Evolutionary conservation across 2,797 vertebrate genomes (phyloP).

Genomic region (Cuculus canorus): DNA sequence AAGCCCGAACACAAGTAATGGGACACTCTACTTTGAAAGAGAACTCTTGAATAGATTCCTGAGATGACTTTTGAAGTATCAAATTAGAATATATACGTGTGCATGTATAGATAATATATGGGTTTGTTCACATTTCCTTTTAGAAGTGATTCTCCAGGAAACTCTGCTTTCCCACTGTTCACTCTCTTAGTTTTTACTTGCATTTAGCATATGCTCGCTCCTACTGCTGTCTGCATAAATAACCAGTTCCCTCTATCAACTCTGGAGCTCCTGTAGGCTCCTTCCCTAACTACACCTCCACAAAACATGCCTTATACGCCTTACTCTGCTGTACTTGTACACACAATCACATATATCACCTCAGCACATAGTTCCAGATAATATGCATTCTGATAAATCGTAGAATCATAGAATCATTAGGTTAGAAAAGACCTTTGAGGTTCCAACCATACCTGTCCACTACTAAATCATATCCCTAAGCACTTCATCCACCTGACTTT

Average conservation of each 20-base stretch:
- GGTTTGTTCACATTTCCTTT: neutral
- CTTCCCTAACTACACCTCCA: neutral
- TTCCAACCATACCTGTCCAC: too few species aligned
- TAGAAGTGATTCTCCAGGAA: neutral
- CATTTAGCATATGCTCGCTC: neutral
- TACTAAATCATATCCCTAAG: too few species aligned
- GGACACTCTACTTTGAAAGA: neutral
- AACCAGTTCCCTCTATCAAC: neutral
- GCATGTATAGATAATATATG: neutral
- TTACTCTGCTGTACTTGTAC: neutral
- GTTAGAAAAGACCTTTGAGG: too few species aligned
- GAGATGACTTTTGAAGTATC: neutral
- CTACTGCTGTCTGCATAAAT: neutral
- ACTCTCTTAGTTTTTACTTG: neutral
- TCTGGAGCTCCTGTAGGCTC: neutral
- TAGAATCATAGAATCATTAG: too few species aligned
- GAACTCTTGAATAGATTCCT: neutral
- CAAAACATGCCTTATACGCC: neutral
- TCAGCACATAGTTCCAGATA: neutral
- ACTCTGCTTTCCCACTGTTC: neutral
- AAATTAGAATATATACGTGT: neutral
- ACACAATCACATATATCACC: neutral
- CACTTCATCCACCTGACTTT: too few species aligned
- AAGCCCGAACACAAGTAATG: neutral
- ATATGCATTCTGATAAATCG: neutral